Percentiles rank a stretch among this genome's conserved stretches.
Evolutionary conservation across 2,113 vertebrate genomes (phyloP).

Genomic region (Emydocephalus ijimae): DNA sequence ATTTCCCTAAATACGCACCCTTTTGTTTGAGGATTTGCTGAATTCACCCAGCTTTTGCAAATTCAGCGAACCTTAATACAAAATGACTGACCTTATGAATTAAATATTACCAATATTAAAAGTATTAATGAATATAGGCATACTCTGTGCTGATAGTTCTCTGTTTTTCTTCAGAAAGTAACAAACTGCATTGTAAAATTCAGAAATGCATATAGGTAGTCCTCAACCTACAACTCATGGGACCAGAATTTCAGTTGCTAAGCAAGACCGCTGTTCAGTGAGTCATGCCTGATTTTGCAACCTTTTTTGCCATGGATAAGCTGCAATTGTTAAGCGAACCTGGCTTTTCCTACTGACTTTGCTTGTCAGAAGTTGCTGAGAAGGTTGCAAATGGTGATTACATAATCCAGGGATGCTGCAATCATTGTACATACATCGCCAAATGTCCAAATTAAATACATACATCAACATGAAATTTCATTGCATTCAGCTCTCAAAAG

Average conservation of each 20-base stretch:
- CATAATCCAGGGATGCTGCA: neutral
- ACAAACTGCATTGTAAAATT: neutral
- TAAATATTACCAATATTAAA: neutral
- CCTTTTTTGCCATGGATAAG: neutral
- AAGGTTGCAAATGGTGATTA: neutral
- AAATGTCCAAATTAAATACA: no score
- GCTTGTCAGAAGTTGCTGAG: neutral
- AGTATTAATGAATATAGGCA: neutral
- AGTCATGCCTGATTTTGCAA: neutral
- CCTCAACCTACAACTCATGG: neutral
- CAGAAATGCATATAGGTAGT: neutral
- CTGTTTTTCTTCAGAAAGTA: neutral
- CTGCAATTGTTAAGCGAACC: neutral
- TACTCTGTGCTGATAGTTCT: neutral
- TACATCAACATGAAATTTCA: no score
- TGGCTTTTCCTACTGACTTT: neutral
- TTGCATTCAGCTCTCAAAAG: no score
- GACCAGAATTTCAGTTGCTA: neutral
- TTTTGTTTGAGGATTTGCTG: neutral
- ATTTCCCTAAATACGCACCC: neutral
- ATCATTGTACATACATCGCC: no score
- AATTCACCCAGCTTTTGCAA: neutral
- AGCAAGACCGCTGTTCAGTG: neutral
- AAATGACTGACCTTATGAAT: neutral
- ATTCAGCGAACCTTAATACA: neutral